Conservation (phyloP, 2,113 vertebrate genomes). For the Serinus canaria region DNA sequence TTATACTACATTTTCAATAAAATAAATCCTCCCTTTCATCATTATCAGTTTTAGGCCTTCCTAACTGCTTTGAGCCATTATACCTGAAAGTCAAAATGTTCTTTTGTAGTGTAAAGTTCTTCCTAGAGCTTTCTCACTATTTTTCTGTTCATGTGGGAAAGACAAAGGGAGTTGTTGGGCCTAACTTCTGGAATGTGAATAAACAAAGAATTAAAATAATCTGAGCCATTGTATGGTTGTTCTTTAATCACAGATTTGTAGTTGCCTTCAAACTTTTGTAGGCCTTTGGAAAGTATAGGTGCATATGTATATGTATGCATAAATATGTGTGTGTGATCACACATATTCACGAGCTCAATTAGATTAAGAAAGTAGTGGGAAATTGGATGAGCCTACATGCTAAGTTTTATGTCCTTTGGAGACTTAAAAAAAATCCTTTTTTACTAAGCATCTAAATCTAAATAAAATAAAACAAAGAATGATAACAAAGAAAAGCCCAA, state of each 20-base stretch:
- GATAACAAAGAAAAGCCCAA: neutral
- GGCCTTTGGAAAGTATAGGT: neutral
- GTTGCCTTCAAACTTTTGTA: neutral
- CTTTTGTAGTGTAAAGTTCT: neutral
- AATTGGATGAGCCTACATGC: neutral
- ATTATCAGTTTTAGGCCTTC: neutral
- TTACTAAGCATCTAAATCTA: neutral
- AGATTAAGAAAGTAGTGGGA: neutral
- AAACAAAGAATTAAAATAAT: neutral
- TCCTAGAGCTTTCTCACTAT: neutral
- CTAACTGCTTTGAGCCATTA: neutral
- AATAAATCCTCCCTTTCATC: neutral
- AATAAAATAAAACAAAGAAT: neutral
- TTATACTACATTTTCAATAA: neutral
- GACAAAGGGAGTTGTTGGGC: neutral
- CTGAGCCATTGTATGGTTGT: rapidly evolving
- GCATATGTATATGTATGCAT: too few relatives aligned
- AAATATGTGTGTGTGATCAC: neutral
- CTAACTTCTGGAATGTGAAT: neutral
- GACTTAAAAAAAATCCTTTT: neutral
- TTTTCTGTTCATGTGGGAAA: neutral
- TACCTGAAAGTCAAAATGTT: neutral
- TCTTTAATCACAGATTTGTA: neutral
- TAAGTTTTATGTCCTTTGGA: neutral
- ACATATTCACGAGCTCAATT: neutral